Percentiles rank a stretch among this genome's conserved stretches.
These are phyloP conservation scores for Zophobas atratus DNA, from an alignment of 1,140 invertebrate genomes.

Conservation along the genomic window DNA sequence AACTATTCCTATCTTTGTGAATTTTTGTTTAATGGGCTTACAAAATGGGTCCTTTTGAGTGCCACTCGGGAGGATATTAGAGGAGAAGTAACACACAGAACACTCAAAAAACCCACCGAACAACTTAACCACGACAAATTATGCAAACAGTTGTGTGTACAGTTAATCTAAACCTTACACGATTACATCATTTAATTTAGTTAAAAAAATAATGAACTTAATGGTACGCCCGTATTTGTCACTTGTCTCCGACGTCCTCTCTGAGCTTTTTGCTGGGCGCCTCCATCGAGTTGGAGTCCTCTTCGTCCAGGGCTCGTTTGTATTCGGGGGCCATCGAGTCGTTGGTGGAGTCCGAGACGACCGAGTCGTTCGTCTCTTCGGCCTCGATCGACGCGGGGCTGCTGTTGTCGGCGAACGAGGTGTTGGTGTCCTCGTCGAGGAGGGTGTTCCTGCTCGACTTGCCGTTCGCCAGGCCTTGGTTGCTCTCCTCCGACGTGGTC, in stretches of 20 bases:
- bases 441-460: constrained; percentile 64
- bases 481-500: constrained; percentile 72
- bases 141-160: constrained; percentile 36
- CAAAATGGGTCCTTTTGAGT: constrained; percentile 38
- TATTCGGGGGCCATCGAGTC: constrained; percentile 59
- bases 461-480: constrained; percentile 69
- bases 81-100: constrained; percentile 27
- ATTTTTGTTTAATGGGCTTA: constrained; percentile 23
- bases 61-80: constrained; percentile 18
- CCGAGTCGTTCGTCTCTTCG: constrained; percentile 66
- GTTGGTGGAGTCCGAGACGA: constrained; percentile 65
- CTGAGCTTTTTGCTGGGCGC: constrained; percentile 66
- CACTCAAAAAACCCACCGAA: constrained; percentile 29
- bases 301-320: constrained; percentile 64
- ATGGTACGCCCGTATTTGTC: constrained; percentile 61
- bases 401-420: constrained; percentile 82
- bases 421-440: constrained; percentile 73
- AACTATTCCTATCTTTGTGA: constrained; percentile 35
- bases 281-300: constrained; percentile 60
- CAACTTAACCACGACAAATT: constrained; percentile 35
- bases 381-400: constrained; percentile 70
- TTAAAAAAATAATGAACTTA: constrained; percentile 46
- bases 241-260: constrained; percentile 66
- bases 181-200: constrained; percentile 42
- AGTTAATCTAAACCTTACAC: constrained; percentile 42